Evolutionary conservation across 2,113 vertebrate genomes (phyloP), one percentile per base, ranked within the genome.

Genomic region (Engystomops pustulosus): DNA sequence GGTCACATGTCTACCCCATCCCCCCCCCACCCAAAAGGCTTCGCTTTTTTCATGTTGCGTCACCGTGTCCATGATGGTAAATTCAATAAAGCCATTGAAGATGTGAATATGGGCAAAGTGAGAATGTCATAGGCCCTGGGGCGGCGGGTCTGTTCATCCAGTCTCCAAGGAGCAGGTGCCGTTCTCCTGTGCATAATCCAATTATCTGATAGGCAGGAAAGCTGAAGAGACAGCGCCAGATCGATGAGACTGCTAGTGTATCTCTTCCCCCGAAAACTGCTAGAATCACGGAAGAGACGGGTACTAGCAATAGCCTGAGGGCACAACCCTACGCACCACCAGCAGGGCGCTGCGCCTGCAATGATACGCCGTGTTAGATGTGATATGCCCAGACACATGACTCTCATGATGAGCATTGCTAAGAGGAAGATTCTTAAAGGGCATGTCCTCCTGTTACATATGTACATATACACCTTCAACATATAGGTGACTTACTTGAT

Each of bases 91-190:
- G 83, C 55, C 0, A 65, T 36, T 80, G 30, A 58, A 87, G 77
- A n/a, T 23, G 6, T 3, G 49, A 3, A 0, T 0, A 11, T 89
- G 5, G 0, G 0, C 80, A 85, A 82, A 68, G 89, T 86, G 85
- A 0, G 85, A 88, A 91, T 18, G 86, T 91, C 94, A 90, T 87
- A 86, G 86, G 88, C 91, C 91, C 83, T 0, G 0, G 44, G 94
- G 93, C 89, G 1, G 0, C 3, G 72, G 76, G 79, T 87, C 88
- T 77, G 88, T 65, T 2, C 7, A 68, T 81, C n/a, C 79, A n/a
- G 0, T 14, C 86, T 51, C 17, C 0, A 1, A 70, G 49, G 69
- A 88, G 87, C 91, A 90, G 88, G 86, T 85, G 86, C 81, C 3
- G 80, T 76, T 68, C 86, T 51, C 23, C 5, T 11, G 71, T n/a